Evolutionary conservation across 1,140 invertebrate genomes (phyloP), one percentile per base, ranked within the genome.

Genomic region (Campoletis sonorensis): DNA sequence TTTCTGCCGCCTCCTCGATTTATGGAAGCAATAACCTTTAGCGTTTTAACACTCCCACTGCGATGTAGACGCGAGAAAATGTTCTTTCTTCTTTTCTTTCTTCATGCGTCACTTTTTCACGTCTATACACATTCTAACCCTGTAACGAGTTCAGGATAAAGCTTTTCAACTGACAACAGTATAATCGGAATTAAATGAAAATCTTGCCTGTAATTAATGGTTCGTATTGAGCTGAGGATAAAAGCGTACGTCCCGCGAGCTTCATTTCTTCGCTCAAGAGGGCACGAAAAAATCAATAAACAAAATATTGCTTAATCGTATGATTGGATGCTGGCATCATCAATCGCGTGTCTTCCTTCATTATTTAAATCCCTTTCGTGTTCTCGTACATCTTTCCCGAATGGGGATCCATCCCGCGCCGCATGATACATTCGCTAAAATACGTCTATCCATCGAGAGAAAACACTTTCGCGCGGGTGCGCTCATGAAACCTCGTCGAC

Each of bases 1-100:
- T 75, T 49, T 85, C 76, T 37, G 54, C 76, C 76, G 58, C 58
- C 76, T 78, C 83, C 73, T 82, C 86, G 85, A 89, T 89, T 89
- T 90, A 90, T 88, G 87, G 86, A 87, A 88, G 84, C 84, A 84
- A 86, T 89, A 87, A 90, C 89, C 86, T 87, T 87, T 87, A 76
- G 83, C 83, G 84, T 85, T 86, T 85, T 85, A 78, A 78, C 58
- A 51, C 76, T 67, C 30, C 58, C 10, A n/a, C 58, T 33, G n/a
- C n/a, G 30, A 70, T 33, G n/a, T 27, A 18, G n/a, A 45, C 58
- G 33, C 27, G 58, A 64, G 27, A 61, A 61, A 40, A 45, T 30
- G 18, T 54, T 10, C 27, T 21, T 7, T 64, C 21, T 49, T 64
- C n/a, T 61, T 13, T 64, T 10, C 33, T 64, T 67, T 33, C n/a